Percentiles rank a stretch among this genome's conserved stretches.
Conservation (phyloP, 1,140 invertebrate species). For the Halictus rubicundus region DNA sequence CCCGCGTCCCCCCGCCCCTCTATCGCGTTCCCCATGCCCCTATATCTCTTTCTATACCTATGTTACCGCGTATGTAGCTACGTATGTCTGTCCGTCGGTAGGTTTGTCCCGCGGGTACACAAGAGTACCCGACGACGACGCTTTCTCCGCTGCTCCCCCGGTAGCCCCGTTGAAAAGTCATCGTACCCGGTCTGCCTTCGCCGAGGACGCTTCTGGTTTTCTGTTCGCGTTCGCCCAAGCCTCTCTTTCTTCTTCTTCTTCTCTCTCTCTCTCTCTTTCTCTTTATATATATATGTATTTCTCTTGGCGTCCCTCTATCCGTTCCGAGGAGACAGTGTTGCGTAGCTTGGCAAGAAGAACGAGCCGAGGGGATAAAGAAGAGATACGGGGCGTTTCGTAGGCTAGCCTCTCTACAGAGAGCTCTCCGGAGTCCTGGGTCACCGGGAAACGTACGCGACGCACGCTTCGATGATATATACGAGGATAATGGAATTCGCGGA, state of each 20-base stretch:
- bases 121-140: constrained; percentile 16
- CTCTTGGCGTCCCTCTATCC: too few species aligned
- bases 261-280: too few species aligned
- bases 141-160: constrained; percentile 33
- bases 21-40: not conserved
- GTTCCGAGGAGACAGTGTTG: not conserved
- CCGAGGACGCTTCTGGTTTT: constrained; percentile 40
- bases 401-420: not conserved
- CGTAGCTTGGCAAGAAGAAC: not conserved
- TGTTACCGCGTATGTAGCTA: constrained; percentile 52
- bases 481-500: constrained; percentile 20
- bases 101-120: constrained; percentile 38
- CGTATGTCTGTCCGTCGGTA: constrained; percentile 41
- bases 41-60: constrained; percentile 43
- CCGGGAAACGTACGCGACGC: constrained; percentile 1
- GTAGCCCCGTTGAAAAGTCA: constrained; percentile 43
- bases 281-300: too few species aligned
- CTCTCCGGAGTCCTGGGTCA: not conserved
- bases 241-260: too few species aligned
- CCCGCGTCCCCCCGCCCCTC: not conserved
- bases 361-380: not conserved
- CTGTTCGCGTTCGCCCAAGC: constrained; percentile 6
- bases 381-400: constrained; percentile 1
- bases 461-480: constrained; percentile 17
- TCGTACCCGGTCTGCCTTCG: constrained; percentile 35